Conservation (phyloP, 2,888 invertebrate species). For the Nectonema munidae region DNA sequence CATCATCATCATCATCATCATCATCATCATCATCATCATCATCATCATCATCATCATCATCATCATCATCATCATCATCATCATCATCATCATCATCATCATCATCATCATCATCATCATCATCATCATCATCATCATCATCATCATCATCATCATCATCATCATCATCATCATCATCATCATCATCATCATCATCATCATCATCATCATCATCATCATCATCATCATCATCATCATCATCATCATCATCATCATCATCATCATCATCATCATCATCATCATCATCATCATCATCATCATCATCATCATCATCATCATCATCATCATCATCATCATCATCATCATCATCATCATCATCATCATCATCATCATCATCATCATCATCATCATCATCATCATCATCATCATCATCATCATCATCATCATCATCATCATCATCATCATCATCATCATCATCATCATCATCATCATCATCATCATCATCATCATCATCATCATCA, state of each 20-base stretch:
- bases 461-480: too few relatives aligned
- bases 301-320: too few relatives aligned
- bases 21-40: background rate
- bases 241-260: background rate
- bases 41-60: background rate
- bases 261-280: background rate
- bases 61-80: background rate
- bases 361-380: too few relatives aligned
- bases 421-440: too few relatives aligned
- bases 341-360: too few relatives aligned
- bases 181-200: background rate
- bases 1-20: background rate
- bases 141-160: background rate
- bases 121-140: background rate
- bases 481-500: too few relatives aligned
- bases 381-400: too few relatives aligned
- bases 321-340: too few relatives aligned
- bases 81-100: background rate
- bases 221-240: background rate
- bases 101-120: background rate
- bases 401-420: too few relatives aligned
- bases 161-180: background rate
- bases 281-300: too few relatives aligned
- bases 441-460: too few relatives aligned
- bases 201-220: background rate